Percentiles rank a stretch among this genome's conserved stretches.
Evolutionary conservation across 2,797 vertebrate genomes (phyloP).

Genomic region (Aulostomus chinensis): DNA sequence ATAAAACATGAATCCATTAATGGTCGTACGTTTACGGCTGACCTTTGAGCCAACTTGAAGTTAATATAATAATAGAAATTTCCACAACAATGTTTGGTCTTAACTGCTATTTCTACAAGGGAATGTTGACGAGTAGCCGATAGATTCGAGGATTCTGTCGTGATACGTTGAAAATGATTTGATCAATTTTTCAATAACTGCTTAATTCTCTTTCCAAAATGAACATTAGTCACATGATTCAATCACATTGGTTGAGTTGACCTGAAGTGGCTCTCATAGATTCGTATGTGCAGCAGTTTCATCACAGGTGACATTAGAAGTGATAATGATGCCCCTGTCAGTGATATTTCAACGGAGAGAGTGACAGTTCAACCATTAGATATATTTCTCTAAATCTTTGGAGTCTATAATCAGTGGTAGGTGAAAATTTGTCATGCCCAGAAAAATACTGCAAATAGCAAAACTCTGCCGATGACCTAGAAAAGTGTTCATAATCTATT

Average conservation of each 20-base stretch:
- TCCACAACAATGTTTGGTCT: slow-evolving; percentile 41
- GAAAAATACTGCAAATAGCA: no score
- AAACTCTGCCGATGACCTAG: no score
- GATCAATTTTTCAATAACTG: slow-evolving; percentile 12
- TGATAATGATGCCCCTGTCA: slow-evolving; percentile 18
- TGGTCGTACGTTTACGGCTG: slow-evolving; percentile 53
- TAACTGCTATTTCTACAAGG: slow-evolving; percentile 28
- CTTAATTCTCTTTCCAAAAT: background rate
- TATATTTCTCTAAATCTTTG: slow-evolving; percentile 1
- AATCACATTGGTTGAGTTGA: slow-evolving; percentile 24
- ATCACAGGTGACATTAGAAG: slow-evolving; percentile 17
- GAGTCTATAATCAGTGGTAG: background rate
- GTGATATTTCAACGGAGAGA: slow-evolving; percentile 1
- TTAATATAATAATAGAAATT: slow-evolving; percentile 54
- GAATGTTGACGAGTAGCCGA: slow-evolving; percentile 26
- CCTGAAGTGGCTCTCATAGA: slow-evolving; percentile 33
- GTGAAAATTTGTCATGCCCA: slow-evolving; percentile 11
- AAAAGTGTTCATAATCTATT: no score
- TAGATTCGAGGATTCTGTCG: slow-evolving; percentile 1
- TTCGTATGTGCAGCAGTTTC: slow-evolving; percentile 24
- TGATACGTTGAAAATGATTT: slow-evolving; percentile 20
- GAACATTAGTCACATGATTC: slow-evolving; percentile 13
- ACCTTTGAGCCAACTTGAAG: slow-evolving; percentile 50
- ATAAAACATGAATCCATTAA: slow-evolving; percentile 65
- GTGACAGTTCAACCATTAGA: background rate